A percentile compares a stretch with the other conserved stretches of the same genome.
These are phyloP conservation scores for Rhynchopsitta pachyrhyncha DNA, from an alignment of 2,113 vertebrate species.

Conservation along the genomic window DNA sequence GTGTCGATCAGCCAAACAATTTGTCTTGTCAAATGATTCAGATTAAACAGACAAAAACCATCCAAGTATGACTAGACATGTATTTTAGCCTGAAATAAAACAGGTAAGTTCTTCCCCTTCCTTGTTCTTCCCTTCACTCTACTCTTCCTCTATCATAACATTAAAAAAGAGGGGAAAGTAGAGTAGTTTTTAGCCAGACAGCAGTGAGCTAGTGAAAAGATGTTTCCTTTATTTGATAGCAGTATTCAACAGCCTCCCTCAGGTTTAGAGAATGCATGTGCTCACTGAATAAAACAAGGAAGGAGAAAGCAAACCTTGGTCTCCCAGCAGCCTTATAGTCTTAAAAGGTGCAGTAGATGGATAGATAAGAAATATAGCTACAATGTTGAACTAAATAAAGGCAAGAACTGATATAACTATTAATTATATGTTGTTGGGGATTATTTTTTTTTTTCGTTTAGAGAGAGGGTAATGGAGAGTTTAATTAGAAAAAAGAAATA, in stretches of 20 bases:
- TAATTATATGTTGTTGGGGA: conserved; percentile 23
- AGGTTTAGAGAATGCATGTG: neutral
- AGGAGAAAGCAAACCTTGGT: neutral
- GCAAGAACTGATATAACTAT: neutral
- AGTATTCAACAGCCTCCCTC: neutral
- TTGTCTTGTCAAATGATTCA: conserved; percentile 20
- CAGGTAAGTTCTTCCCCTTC: neutral
- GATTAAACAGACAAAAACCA: conserved; percentile 1
- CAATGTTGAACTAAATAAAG: conserved; percentile 15
- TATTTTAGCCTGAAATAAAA: neutral
- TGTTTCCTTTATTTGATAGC: neutral
- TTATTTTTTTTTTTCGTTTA: neutral
- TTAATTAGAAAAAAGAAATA: conserved; percentile 54
- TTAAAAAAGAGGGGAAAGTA: neutral
- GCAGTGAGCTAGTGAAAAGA: neutral
- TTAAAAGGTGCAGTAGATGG: neutral
- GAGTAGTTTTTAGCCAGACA: conserved; percentile 4
- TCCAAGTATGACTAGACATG: neutral
- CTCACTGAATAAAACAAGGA: neutral
- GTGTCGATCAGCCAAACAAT: conserved; percentile 9
- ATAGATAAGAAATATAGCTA: neutral
- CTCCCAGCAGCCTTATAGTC: neutral
- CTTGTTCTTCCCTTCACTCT: neutral
- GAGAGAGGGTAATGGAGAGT: conserved; percentile 36
- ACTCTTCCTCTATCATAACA: neutral